Evolutionary conservation across 2,888 invertebrate genomes (phyloP).

Genomic region (Germaria angustata): DNA sequence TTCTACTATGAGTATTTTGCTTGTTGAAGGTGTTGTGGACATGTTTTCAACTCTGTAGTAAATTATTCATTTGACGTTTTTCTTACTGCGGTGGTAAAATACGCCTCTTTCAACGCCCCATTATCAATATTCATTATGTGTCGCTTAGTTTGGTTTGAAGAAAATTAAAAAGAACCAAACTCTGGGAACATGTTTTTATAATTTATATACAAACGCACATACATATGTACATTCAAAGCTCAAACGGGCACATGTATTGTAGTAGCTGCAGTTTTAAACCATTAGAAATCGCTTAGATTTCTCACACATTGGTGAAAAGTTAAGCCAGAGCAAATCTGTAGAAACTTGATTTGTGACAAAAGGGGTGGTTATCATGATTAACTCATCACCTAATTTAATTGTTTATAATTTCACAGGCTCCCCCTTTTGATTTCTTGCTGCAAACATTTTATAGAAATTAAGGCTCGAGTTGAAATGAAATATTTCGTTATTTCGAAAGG

Average conservation of each 20-base stretch:
- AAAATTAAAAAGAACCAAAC: constrained; percentile 51
- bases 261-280: constrained; percentile 57
- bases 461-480: too few species aligned
- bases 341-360: constrained; percentile 19
- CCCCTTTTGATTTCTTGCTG: too few species aligned
- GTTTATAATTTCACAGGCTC: neutral
- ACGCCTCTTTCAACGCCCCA: constrained; percentile 77
- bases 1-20: constrained; percentile 14
- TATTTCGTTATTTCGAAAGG: too few species aligned
- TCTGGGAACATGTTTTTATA: constrained; percentile 59
- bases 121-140: constrained; percentile 79
- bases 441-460: too few species aligned
- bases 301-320: constrained; percentile 7
- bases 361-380: constrained; percentile 71
- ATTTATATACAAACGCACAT: constrained; percentile 29
- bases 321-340: constrained; percentile 51
- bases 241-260: neutral
- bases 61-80: constrained; percentile 46
- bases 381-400: constrained; percentile 76
- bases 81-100: constrained; percentile 53
- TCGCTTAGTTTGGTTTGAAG: constrained; percentile 67
- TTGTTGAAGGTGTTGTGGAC: constrained; percentile 55
- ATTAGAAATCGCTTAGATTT: constrained; percentile 52
- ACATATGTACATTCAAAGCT: too few species aligned
- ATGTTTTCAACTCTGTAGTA: constrained; percentile 53